These are phyloP conservation scores for Lithobates sylvaticus DNA, from an alignment of 2,797 vertebrate species.

Conservation along the genomic window DNA sequence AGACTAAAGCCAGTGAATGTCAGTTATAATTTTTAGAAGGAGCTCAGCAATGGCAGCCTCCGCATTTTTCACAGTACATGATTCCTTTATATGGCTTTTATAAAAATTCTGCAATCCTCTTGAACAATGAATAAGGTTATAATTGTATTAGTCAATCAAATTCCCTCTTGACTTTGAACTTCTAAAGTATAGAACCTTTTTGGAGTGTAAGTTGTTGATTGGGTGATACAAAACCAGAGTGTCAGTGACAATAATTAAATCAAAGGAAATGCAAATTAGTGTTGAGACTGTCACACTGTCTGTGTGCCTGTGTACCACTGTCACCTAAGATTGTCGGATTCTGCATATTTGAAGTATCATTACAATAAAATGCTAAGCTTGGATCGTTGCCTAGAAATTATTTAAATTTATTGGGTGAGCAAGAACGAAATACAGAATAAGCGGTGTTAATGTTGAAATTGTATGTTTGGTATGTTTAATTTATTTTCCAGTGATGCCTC, in stretches of 20 bases:
- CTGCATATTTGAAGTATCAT: conserved; percentile 57
- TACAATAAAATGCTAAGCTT: conserved; percentile 51
- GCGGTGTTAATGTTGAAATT: conserved; percentile 41
- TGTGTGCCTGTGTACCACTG: conserved; percentile 37
- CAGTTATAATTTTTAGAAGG: no score
- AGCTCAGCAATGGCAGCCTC: no score
- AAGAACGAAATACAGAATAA: not conserved
- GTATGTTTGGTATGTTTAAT: conserved; percentile 21
- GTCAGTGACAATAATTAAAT: not conserved
- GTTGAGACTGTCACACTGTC: conserved; percentile 35
- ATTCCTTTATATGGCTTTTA: no score
- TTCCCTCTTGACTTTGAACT: not conserved
- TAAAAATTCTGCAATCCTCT: no score
- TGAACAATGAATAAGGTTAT: no score
- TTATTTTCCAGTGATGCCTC: not conserved
- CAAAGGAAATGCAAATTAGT: conserved; percentile 36
- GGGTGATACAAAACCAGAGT: no score
- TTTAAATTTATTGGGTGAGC: conserved; percentile 36
- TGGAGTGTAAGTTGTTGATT: not conserved
- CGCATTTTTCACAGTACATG: no score
- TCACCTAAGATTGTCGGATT: conserved; percentile 39
- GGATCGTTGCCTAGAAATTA: conserved; percentile 47
- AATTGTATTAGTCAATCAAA: not conserved
- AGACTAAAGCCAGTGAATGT: no score
- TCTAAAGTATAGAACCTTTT: not conserved